Conservation (phyloP, 1,140 invertebrate genomes). For the Bemisia tabaci region DNA sequence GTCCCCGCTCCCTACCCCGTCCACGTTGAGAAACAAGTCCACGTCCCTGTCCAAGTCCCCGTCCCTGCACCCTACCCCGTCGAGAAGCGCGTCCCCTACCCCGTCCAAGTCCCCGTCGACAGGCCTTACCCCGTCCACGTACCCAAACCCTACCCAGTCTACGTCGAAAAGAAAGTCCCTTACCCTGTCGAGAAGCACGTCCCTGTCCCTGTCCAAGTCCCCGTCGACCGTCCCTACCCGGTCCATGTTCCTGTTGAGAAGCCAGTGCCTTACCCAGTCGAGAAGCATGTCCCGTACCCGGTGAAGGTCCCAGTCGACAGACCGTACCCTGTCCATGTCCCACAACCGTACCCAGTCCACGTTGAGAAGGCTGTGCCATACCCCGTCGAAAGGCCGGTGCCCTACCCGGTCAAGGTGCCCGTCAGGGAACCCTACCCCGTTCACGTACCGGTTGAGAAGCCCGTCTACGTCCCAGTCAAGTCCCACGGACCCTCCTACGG, state of each 20-base stretch:
- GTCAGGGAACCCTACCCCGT: constrained; percentile 27
- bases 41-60: constrained; percentile 27
- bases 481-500: constrained; percentile 23
- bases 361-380: constrained; percentile 64
- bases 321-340: constrained; percentile 33
- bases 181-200: constrained; percentile 28
- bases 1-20: constrained; percentile 27
- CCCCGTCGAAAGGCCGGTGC: constrained; percentile 46
- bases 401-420: constrained; percentile 41
- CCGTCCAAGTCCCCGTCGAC: constrained; percentile 39
- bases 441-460: constrained; percentile 31
- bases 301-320: constrained; percentile 44
- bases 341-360: constrained; percentile 35
- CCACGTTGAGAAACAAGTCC: constrained; percentile 22
- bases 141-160: constrained; percentile 41
- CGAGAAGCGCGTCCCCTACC: constrained; percentile 43
- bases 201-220: constrained; percentile 39
- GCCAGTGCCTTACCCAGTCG: constrained; percentile 40
- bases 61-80: constrained; percentile 33
- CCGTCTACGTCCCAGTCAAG: constrained; percentile 45
- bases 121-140: constrained; percentile 38
- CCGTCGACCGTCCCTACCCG: constrained; percentile 39
- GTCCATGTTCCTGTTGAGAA: constrained; percentile 27
- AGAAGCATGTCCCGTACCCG: constrained; percentile 46
- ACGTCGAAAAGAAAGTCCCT: constrained; percentile 52